These are phyloP conservation scores for Bostrychus sinensis DNA, from an alignment of 2,113 vertebrate genomes.

Conservation along the genomic window DNA sequence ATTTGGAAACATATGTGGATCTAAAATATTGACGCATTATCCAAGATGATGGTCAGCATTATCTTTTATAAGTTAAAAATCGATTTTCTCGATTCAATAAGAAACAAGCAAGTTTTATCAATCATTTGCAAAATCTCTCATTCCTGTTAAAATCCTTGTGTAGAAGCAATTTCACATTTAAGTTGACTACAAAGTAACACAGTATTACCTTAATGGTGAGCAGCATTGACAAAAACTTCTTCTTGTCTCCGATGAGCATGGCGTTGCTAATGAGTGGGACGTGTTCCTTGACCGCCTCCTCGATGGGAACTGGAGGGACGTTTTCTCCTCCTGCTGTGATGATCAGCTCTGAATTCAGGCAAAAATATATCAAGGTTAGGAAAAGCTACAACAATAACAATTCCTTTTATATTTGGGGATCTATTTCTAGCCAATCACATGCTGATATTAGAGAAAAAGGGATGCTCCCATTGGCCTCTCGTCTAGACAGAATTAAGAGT, in stretches of 20 bases:
- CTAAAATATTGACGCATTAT: too few relatives aligned
- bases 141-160: too few relatives aligned
- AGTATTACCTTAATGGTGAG: slow-evolving; percentile 87
- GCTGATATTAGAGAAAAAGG: too few relatives aligned
- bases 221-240: slow-evolving; percentile 89
- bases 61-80: neutral
- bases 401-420: too few relatives aligned
- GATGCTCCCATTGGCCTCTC: too few relatives aligned
- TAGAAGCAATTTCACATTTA: too few relatives aligned
- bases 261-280: slow-evolving; percentile 93
- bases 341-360: slow-evolving; percentile 85
- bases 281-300: slow-evolving; percentile 85
- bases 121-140: too few relatives aligned
- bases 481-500: too few relatives aligned
- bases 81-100: neutral
- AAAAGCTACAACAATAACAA: neutral
- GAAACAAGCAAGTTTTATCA: too few relatives aligned
- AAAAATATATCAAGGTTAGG: neutral
- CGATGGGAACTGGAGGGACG: slow-evolving; percentile 85
- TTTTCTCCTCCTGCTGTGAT: slow-evolving; percentile 93
- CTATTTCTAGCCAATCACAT: too few relatives aligned
- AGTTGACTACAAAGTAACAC: too few relatives aligned
- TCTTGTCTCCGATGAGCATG: slow-evolving; percentile 91
- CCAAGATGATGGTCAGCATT: too few relatives aligned
- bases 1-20: slow-evolving; percentile 4